Percentiles rank a stretch among this genome's conserved stretches.
These are phyloP conservation scores for Chaetoderma sp. DNA, from an alignment of 2,888 invertebrate species.

Conservation along the genomic window DNA sequence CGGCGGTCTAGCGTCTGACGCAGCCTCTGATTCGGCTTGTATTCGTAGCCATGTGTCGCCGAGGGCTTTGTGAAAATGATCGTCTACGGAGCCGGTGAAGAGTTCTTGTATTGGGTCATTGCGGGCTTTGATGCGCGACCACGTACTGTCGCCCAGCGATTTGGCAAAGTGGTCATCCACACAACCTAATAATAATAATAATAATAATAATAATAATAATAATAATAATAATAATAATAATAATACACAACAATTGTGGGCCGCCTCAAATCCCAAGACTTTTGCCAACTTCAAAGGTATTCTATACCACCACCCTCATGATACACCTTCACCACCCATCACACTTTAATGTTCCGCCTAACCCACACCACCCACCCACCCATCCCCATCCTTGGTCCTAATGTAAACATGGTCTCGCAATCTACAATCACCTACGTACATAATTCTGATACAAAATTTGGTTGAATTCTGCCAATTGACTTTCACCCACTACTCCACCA, in stretches of 20 bases:
- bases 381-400: no score
- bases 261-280: background rate
- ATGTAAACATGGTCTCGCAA: no score
- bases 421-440: no score
- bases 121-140: slow-evolving; percentile 72
- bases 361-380: no score
- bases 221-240: background rate
- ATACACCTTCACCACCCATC: no score
- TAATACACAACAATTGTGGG: background rate
- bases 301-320: background rate
- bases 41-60: slow-evolving; percentile 79
- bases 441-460: no score
- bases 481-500: no score
- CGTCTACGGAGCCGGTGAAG: slow-evolving; percentile 77
- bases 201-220: slow-evolving; percentile 44
- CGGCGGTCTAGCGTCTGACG: no score
- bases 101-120: slow-evolving; percentile 44
- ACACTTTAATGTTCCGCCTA: no score
- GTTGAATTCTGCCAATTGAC: no score
- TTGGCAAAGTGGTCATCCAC: slow-evolving; percentile 95
- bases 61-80: slow-evolving; percentile 91
- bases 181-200: slow-evolving; percentile 72
- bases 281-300: background rate
- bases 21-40: slow-evolving; percentile 55
- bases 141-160: slow-evolving; percentile 82